Conservation (phyloP, 2,797 vertebrate species). For the Hirundo rustica region DNA sequence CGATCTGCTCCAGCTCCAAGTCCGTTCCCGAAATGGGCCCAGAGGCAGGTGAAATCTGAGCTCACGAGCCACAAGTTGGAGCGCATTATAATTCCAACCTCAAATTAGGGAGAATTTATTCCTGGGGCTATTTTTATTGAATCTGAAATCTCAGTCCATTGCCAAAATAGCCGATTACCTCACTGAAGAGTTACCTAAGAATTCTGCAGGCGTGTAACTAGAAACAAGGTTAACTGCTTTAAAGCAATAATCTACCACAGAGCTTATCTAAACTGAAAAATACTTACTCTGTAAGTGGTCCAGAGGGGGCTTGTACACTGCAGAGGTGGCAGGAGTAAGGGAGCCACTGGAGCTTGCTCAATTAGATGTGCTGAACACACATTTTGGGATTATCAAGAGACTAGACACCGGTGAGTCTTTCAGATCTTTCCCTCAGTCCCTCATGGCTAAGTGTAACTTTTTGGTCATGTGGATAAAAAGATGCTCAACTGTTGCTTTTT, state of each 20-base stretch:
- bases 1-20: constrained; percentile 11
- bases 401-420: background rate
- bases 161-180: constrained; percentile 31
- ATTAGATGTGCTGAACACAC: background rate
- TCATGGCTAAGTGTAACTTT: background rate
- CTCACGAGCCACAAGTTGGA: constrained; percentile 19
- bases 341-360: background rate
- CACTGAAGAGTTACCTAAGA: constrained; percentile 13
- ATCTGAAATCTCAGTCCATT: constrained; percentile 36
- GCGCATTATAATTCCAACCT: constrained; percentile 7
- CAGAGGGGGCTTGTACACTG: background rate
- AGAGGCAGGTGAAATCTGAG: constrained; percentile 54
- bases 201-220: constrained; percentile 8
- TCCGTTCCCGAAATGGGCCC: constrained; percentile 12
- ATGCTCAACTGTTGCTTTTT: background rate
- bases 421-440: background rate
- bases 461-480: background rate
- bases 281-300: background rate
- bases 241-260: background rate
- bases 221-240: constrained; percentile 44
- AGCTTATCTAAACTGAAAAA: background rate
- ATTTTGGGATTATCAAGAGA: background rate
- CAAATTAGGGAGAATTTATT: constrained; percentile 64
- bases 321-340: background rate
- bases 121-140: constrained; percentile 60